Conservation (phyloP, 1,140 invertebrate genomes). For the Daktulosphaira vitifoliae region DNA sequence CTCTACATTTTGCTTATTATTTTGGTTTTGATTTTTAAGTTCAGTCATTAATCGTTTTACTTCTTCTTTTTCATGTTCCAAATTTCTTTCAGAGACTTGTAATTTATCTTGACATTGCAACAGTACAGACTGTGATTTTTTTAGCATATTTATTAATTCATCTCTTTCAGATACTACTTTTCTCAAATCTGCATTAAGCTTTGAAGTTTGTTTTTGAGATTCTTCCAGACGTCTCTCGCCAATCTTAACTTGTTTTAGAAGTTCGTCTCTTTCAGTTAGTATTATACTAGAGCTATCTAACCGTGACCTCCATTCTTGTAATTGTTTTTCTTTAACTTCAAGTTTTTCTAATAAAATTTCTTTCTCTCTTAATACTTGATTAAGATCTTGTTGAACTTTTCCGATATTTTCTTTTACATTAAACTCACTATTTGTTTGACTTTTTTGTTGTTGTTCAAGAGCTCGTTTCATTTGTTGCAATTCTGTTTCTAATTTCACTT, state of each 20-base stretch:
- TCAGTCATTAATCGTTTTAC: constrained; percentile 61
- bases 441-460: constrained; percentile 57
- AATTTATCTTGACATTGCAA: constrained; percentile 86
- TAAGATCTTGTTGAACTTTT: constrained; percentile 56
- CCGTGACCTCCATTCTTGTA: constrained; percentile 21
- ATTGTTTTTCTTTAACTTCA: constrained; percentile 47
- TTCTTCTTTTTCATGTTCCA: constrained; percentile 70
- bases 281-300: constrained; percentile 19
- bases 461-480: constrained; percentile 55
- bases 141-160: constrained; percentile 76
- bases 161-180: constrained; percentile 75
- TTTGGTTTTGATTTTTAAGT: constrained; percentile 46
- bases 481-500: constrained; percentile 60
- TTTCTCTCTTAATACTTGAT: constrained; percentile 58
- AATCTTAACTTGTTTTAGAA: constrained; percentile 36
- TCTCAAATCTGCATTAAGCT: constrained; percentile 73
- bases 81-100: constrained; percentile 67
- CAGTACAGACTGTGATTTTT: constrained; percentile 85
- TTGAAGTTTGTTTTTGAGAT: constrained; percentile 70
- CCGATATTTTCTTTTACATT: constrained; percentile 43
- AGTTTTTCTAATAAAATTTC: constrained; percentile 63
- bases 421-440: constrained; percentile 44
- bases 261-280: constrained; percentile 19
- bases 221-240: constrained; percentile 67
- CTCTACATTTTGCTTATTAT: constrained; percentile 8